Percentiles rank a stretch among this genome's conserved stretches.
These are phyloP conservation scores for Drosophila repleta DNA, from an alignment of 1,140 invertebrate species.

Conservation along the genomic window DNA sequence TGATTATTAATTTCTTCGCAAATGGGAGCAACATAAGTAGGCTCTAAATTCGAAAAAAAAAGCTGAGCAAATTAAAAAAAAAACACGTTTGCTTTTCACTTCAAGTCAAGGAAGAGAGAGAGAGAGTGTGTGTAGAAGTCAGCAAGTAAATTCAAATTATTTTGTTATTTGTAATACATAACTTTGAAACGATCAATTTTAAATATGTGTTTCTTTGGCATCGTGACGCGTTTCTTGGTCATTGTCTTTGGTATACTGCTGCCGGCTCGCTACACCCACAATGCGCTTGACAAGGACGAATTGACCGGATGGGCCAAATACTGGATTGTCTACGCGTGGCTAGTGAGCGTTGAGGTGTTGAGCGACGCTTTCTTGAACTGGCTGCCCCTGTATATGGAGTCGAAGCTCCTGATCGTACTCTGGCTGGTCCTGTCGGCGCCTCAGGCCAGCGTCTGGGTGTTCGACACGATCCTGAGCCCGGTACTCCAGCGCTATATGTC, in stretches of 20 bases:
- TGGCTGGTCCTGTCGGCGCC: slow-evolving; percentile 58
- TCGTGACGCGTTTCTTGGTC: slow-evolving; percentile 43
- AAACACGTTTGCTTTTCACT: too few relatives aligned
- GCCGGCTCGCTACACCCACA: slow-evolving; percentile 57
- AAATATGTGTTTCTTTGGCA: slow-evolving; percentile 45
- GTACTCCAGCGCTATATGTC: slow-evolving; percentile 38
- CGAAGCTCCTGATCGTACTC: slow-evolving; percentile 53
- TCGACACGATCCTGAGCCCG: slow-evolving; percentile 49
- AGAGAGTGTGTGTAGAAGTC: too few relatives aligned
- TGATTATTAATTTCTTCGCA: too few relatives aligned
- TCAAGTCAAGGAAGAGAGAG: too few relatives aligned
- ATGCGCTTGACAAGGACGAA: slow-evolving; percentile 26
- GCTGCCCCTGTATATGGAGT: slow-evolving; percentile 54
- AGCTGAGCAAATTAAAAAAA: too few relatives aligned
- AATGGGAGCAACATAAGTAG: too few relatives aligned
- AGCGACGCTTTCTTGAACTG: slow-evolving; percentile 48
- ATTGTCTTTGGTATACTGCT: slow-evolving; percentile 47
- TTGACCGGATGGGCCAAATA: slow-evolving; percentile 57
- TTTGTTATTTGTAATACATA: not conserved
- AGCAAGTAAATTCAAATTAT: not conserved
- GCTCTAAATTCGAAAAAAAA: too few relatives aligned
- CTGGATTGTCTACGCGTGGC: slow-evolving; percentile 57
- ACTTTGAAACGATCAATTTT: not conserved
- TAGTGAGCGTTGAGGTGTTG: slow-evolving; percentile 48
- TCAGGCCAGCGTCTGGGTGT: slow-evolving; percentile 62